Percentiles rank a stretch among this genome's conserved stretches.
These are phyloP conservation scores for Heliocidaris tuberculata DNA, from an alignment of 35 echinoderm and acorn worm species.

Conservation along the genomic window DNA sequence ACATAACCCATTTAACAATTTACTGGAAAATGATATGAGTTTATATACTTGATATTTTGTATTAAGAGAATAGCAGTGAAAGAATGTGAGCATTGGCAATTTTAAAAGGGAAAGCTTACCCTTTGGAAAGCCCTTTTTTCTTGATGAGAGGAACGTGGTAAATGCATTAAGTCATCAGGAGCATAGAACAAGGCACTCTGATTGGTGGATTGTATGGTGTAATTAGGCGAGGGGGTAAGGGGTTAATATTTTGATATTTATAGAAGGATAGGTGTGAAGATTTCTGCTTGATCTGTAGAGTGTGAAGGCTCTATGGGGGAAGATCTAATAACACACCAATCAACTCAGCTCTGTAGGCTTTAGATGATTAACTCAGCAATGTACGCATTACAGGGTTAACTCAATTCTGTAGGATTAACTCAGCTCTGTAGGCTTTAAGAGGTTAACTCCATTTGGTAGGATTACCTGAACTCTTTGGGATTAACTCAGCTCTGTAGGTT, in stretches of 20 bases:
- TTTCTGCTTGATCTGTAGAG: neutral
- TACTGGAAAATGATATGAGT: too few relatives aligned
- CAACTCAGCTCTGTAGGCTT: neutral
- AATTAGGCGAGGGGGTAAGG: neutral
- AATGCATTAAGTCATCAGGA: neutral
- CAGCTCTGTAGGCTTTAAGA: too few relatives aligned
- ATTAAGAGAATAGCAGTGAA: too few relatives aligned
- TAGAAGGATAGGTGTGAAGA: conserved; percentile 1
- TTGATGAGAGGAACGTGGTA: neutral
- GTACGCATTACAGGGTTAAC: neutral
- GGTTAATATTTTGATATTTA: neutral
- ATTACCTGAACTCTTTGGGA: too few relatives aligned
- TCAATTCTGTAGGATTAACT: too few relatives aligned
- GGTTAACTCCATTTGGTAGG: too few relatives aligned
- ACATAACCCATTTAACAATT: too few relatives aligned
- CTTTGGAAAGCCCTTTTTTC: neutral
- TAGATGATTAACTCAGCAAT: neutral
- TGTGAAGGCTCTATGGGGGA: neutral
- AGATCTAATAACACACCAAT: conserved; percentile 5
- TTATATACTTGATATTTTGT: too few relatives aligned
- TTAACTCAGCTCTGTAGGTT: too few relatives aligned
- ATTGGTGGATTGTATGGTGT: neutral
- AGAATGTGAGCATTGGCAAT: too few relatives aligned
- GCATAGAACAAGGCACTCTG: neutral
- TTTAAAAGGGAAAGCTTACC: neutral